Conservation (phyloP, 2,888 invertebrate species). For the Drosophila picticornis region DNA sequence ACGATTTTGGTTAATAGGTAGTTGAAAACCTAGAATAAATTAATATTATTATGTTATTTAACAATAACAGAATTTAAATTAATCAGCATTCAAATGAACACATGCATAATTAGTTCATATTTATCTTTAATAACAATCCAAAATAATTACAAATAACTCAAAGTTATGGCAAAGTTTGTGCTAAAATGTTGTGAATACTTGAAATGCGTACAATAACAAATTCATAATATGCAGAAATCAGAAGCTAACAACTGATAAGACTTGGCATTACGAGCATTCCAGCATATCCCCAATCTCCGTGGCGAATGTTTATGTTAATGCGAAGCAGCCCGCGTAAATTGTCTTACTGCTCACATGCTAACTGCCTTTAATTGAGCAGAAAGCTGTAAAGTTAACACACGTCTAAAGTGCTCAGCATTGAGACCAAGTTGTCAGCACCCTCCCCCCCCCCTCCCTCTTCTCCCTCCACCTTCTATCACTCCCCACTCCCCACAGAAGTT, state of each 20-base stretch:
- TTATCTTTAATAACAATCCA: background rate
- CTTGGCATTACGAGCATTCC: slow-evolving; percentile 7
- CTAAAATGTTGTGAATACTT: background rate
- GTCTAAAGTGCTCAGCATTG: slow-evolving; percentile 37
- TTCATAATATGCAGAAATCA: background rate
- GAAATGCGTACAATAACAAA: background rate
- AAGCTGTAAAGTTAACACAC: slow-evolving; percentile 62
- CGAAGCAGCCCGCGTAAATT: slow-evolving; percentile 14
- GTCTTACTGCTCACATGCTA: slow-evolving; percentile 29
- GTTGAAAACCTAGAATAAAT: background rate
- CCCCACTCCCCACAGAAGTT: background rate
- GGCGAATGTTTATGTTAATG: slow-evolving; percentile 23
- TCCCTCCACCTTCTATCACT: background rate
- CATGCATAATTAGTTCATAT: background rate
- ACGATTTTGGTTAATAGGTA: background rate
- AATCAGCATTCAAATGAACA: background rate
- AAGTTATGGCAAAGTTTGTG: background rate
- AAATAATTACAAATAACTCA: background rate
- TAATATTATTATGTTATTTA: background rate
- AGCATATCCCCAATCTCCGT: slow-evolving; percentile 2
- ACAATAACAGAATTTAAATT: background rate
- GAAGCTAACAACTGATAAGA: background rate
- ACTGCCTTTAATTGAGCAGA: slow-evolving; percentile 68
- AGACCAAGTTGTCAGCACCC: slow-evolving; percentile 27
- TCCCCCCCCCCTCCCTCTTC: background rate